Conservation (phyloP, 2,888 invertebrate species). For the Megastigmus dorsalis region DNA sequence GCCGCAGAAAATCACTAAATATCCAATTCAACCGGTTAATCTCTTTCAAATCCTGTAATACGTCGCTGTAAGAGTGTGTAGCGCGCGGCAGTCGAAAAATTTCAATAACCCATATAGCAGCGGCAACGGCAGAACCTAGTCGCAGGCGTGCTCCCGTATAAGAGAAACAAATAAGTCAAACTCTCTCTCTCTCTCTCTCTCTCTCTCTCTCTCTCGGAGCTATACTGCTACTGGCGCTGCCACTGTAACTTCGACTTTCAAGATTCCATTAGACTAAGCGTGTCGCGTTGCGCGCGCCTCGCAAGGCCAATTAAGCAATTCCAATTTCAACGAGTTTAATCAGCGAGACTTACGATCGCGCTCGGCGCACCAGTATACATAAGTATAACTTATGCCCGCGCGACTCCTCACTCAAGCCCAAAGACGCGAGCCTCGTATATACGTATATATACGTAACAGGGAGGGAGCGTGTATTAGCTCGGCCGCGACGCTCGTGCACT, state of each 20-base stretch:
- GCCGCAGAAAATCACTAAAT: too few relatives aligned
- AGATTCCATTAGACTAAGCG: constrained; percentile 33
- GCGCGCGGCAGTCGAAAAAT: too few relatives aligned
- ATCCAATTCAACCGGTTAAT: too few relatives aligned
- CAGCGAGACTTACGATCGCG: constrained; percentile 36
- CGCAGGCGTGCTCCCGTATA: too few relatives aligned
- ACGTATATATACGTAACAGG: neutral
- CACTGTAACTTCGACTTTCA: constrained; percentile 7
- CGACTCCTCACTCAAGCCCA: neutral
- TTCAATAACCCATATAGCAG: neutral
- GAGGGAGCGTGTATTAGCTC: constrained; percentile 7
- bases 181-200: too few relatives aligned
- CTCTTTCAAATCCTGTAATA: too few relatives aligned
- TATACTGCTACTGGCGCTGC: neutral
- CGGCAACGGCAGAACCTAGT: neutral
- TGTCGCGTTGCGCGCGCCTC: neutral
- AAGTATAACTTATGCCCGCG: constrained; percentile 15
- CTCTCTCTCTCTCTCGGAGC: too few relatives aligned
- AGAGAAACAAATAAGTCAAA: neutral
- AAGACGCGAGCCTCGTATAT: too few relatives aligned
- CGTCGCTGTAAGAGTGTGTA: too few relatives aligned
- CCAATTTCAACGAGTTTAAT: constrained; percentile 56
- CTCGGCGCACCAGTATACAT: neutral
- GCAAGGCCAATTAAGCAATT: constrained; percentile 53
- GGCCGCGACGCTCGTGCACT: too few relatives aligned